Conservation (phyloP, 1,140 invertebrate species). For the Drepana arcuata region DNA sequence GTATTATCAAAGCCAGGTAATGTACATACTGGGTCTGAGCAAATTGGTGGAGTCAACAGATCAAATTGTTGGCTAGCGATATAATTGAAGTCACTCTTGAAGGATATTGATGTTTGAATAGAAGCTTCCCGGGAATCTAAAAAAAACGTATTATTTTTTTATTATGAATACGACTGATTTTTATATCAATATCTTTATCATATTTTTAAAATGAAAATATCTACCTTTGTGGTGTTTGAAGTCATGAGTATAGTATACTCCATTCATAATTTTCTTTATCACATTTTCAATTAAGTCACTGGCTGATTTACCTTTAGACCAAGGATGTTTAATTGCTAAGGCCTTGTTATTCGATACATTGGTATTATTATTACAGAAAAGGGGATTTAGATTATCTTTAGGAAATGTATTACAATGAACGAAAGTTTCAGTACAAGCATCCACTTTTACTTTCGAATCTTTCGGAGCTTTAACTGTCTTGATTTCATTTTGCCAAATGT, state of each 20-base stretch:
- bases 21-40: no score
- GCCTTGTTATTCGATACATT: no score
- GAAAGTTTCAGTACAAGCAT: slow-evolving; percentile 10
- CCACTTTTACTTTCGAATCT: slow-evolving; percentile 2
- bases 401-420: no score
- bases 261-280: slow-evolving; percentile 42
- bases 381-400: no score
- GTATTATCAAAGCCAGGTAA: slow-evolving; percentile 42
- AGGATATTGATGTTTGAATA: slow-evolving; percentile 28
- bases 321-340: slow-evolving; percentile 18
- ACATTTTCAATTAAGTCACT: slow-evolving; percentile 54
- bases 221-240: no score
- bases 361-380: no score
- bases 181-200: slow-evolving; percentile 12
- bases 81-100: no score
- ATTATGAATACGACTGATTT: slow-evolving; percentile 9
- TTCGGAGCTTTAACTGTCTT: no score
- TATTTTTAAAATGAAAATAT: no score
- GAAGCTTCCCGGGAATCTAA: slow-evolving; percentile 22
- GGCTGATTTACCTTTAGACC: slow-evolving; percentile 39
- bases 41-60: no score
- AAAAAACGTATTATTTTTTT: slow-evolving; percentile 4
- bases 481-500: background rate
- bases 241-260: slow-evolving; percentile 44
- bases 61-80: no score